Conservation (phyloP, 1,140 invertebrate species). For the Melipona quadrifasciata region DNA sequence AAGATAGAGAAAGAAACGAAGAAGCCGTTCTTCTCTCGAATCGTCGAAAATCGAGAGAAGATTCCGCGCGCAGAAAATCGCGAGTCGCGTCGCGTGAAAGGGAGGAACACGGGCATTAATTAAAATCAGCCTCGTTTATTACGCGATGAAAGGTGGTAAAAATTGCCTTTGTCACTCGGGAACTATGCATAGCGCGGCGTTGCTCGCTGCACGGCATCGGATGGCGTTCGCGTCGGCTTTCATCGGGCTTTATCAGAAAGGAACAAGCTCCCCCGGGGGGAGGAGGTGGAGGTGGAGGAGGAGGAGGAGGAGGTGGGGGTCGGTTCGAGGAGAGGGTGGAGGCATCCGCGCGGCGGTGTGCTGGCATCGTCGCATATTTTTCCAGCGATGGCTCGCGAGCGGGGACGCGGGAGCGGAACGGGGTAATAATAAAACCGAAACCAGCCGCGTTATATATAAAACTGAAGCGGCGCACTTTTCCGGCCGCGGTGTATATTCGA, state of each 20-base stretch:
- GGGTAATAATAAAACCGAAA: conserved; percentile 68
- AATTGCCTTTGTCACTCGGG: conserved; percentile 6
- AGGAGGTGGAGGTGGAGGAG: too few species aligned
- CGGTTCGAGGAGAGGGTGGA: conserved; percentile 33
- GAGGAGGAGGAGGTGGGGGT: too few species aligned
- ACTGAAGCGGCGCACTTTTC: conserved; percentile 70
- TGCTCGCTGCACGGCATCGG: not conserved
- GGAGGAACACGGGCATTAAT: not conserved
- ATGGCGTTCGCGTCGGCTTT: conserved; percentile 30
- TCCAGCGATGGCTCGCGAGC: not conserved
- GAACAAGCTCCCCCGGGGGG: conserved; percentile 19
- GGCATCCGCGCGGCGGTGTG: conserved; percentile 18
- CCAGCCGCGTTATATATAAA: conserved; percentile 66
- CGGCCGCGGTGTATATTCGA: conserved; percentile 62
- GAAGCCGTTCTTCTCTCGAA: too few species aligned
- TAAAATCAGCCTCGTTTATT: conserved; percentile 11
- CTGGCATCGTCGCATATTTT: conserved; percentile 60
- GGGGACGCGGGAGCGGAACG: not conserved
- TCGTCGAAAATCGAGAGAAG: too few species aligned
- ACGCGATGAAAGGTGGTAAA: not conserved
- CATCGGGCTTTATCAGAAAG: conserved; percentile 51
- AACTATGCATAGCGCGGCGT: not conserved
- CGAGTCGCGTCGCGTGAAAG: not conserved
- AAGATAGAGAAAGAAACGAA: too few species aligned
- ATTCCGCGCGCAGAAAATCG: not conserved